Evolutionary conservation across 2,888 invertebrate genomes (phyloP).

Genomic region (Cecidostiba fungosa): DNA sequence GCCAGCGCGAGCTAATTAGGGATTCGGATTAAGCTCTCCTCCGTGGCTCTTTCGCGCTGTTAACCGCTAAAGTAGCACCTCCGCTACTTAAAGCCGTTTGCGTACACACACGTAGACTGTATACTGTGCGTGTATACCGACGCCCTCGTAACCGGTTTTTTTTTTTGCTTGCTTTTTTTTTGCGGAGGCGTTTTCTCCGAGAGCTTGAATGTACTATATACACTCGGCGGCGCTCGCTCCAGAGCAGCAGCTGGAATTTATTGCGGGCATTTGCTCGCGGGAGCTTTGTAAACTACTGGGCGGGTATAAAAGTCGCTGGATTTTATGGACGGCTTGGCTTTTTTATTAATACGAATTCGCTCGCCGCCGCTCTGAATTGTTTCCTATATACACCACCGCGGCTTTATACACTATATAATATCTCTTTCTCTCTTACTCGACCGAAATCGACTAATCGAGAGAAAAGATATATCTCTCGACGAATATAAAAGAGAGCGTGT

Average conservation of each 20-base stretch:
- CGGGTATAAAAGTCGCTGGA: conserved; percentile 23
- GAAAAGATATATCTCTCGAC: neutral
- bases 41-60: conserved; percentile 51
- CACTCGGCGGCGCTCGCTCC: neutral
- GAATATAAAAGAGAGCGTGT: neutral
- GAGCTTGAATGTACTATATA: neutral
- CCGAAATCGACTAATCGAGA: neutral
- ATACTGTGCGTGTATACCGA: neutral
- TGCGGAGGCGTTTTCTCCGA: neutral
- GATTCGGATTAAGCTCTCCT: conserved; percentile 58
- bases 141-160: conserved; percentile 40
- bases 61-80: conserved; percentile 56
- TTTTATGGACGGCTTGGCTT: conserved; percentile 40
- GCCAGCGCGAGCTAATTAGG: conserved; percentile 51
- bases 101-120: conserved; percentile 12
- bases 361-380: neutral
- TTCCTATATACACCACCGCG: neutral
- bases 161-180: conserved; percentile 10
- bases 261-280: conserved; percentile 49
- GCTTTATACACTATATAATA: neutral
- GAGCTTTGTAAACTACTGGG: conserved; percentile 53
- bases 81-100: conserved; percentile 46
- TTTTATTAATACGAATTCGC: conserved; percentile 32
- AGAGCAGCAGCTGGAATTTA: conserved; percentile 51
- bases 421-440: neutral